Evolutionary conservation across 2,113 vertebrate genomes (phyloP), one percentile per base, ranked within the genome.

Genomic region (Crotalus tigris): DNA sequence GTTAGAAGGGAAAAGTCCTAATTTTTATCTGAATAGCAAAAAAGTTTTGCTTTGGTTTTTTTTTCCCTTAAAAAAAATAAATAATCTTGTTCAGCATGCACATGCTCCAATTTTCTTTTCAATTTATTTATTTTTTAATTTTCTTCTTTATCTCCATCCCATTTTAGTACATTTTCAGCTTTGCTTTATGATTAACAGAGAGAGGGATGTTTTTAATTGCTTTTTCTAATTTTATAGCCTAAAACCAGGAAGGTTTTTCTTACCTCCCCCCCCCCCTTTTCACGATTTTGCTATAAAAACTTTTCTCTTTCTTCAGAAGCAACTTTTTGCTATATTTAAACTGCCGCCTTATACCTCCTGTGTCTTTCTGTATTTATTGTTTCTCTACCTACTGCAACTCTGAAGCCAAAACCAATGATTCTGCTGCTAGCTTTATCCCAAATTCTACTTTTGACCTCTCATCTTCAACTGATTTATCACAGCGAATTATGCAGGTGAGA

Each of bases 381-480:
- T 95, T 92, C 93, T 96, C 95, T 94, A 24, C 93, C 94, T 97
- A 95, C 95, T 93, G 94, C 94, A 95, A 93, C 96, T 96, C 94
- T 97, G 96, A 97, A 96, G 95, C 95, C 92, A 96, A 96, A 94
- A 95, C 95, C 96, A 95, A 95, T 96, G 95, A 96, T 96, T 97
- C 96, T 94, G 95, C 95, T 97, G 95, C 95, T 96, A 95, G 95
- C 92, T 96, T 98, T 97, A 96, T 96, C 94, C 97, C 94, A 97
- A 97, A 97, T 93, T 97, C 95, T 98, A 96, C 96, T 97, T 97
- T 97, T 97, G 97, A 97, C 96, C 97, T 97, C 97, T 97, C 96
- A 98, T 97, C 97, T 96, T 97, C 93, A 94, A 97, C 98, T 97
- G 98, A 98, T 97, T 98, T 97, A 98, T 97, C 98, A 97, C 97